Conservation (phyloP, 2,113 vertebrate species). For the Apeltes quadracus region DNA sequence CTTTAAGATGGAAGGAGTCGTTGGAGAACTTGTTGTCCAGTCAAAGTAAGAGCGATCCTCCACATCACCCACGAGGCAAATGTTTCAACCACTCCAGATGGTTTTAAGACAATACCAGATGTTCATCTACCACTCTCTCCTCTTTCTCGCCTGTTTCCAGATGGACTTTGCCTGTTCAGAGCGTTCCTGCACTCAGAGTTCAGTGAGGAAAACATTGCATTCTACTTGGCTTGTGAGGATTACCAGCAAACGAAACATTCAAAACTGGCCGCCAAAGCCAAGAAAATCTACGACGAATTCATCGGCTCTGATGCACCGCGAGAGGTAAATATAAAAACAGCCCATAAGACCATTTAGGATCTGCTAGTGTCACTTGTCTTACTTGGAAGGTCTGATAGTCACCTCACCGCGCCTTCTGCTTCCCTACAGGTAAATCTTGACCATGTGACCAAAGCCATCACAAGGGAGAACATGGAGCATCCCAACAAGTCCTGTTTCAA, state of each 20-base stretch:
- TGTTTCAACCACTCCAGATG: neutral
- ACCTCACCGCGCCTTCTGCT: slow-evolving; percentile 1
- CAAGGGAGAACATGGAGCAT: slow-evolving; percentile 81
- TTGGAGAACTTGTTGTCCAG: slow-evolving; percentile 90
- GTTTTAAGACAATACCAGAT: slow-evolving; percentile 13
- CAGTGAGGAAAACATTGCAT: slow-evolving; percentile 95
- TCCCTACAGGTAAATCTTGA: slow-evolving; percentile 89
- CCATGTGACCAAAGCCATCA: slow-evolving; percentile 88
- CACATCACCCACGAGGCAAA: neutral
- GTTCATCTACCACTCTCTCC: slow-evolving; percentile 22
- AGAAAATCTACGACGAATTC: slow-evolving; percentile 92
- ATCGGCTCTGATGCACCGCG: slow-evolving; percentile 86
- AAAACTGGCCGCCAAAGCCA: slow-evolving; percentile 87
- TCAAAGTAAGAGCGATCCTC: slow-evolving; percentile 85
- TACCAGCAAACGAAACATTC: slow-evolving; percentile 85
- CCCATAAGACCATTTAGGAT: neutral
- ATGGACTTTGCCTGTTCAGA: slow-evolving; percentile 88
- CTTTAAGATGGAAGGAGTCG: slow-evolving; percentile 88
- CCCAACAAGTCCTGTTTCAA: slow-evolving; percentile 84
- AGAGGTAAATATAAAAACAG: slow-evolving; percentile 83
- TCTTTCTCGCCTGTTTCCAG: slow-evolving; percentile 68
- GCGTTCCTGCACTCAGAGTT: slow-evolving; percentile 92
- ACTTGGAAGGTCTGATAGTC: neutral
- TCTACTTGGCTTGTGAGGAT: slow-evolving; percentile 95
- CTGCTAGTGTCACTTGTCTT: fast-evolving